Base-by-base conservation (phyloP, 1,140 invertebrate species). In the Drosophila tristis region DNA sequence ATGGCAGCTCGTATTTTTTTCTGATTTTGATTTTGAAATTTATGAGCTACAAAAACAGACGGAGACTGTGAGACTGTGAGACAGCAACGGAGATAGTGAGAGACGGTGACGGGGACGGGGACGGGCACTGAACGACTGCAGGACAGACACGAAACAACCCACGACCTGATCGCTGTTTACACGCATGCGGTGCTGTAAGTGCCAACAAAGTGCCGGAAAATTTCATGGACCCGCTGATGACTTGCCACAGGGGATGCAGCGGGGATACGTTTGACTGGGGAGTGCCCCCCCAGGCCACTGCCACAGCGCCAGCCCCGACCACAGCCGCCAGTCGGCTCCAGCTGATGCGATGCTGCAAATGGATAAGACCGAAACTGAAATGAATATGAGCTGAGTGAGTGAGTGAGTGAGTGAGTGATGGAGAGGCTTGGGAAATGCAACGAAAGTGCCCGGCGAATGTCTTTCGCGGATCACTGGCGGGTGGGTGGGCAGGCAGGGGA, bases 201-300 rank as follows among this genome's bases (percentile, higher is more conserved):
- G 66, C 66, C 78, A 80, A 23, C 58, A 55, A 80, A 80, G 50
- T 80, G 78, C 78, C 78, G 78, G 78, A 80, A 80, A 80, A 80
- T 72, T 65, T 53, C 55, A 47, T 50, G 15, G 11, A 35, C 11
- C 47, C 31, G 61, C 61, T 80, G 78, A 80, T 75, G 77, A 80
- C 71, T 80, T 80, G 59, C 77, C 73, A 74, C 67, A 71, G 65
- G 65, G 58, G 65, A 70, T 58, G 65, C 44, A 8, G 16, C 5
- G 4, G 26, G 15, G n/a, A 25, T 23, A 43, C 23, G 20, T 9
- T 9, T 9, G 16, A 54, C 26, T n/a, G 66, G 62, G 62, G 62
- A 68, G 66, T 68, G 62, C 49, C 62, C 49, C 62, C 26, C 43
- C 25, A 20, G 63, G 63, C 54, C 54, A 9, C 64, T 35, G 7